Base-by-base conservation (phyloP, 1,140 invertebrate genomes). In the Pseudomyrmex concolor region DNA sequence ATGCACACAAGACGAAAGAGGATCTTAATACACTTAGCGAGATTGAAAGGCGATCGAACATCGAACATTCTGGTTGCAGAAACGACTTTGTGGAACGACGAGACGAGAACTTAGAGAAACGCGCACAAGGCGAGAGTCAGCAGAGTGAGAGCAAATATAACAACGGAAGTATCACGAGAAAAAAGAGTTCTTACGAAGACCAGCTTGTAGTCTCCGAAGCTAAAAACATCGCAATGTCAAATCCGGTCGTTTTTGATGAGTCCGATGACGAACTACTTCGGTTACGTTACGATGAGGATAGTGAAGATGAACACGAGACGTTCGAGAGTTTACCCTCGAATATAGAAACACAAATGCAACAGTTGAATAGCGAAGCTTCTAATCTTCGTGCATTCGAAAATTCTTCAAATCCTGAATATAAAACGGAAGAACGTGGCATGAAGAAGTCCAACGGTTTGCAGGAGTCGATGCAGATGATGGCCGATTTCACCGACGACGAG, bases 401-500 rank as follows among this genome's bases (percentile, higher is more conserved):
- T n/a, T n/a, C 5, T 60, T 64, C 10, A 48, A 66, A 57, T n/a
- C 48, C 12, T 45, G 22, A 2, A 54, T 10, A 9, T 13, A 2
- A 17, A 51, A 66, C 25, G 7, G 77, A 70, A n/a, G 57, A 12
- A 54, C 63, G 60, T 17, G 43, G 12, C 4, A 3, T 73, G 1
- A 80, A 84, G 54, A 89, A 87, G 83, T 66, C 78, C 0, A 71
- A 82, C 0, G 34, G 66, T 1, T 10, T 82, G 5, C 68, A 34
- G 13, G 66, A 83, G 9, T 54, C 66, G 0, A 2, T 25, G 5
- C 45, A 17, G 54, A 15, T 57, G 48, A 74, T 85, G 2, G 81
- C 85, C 43, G 91, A 92, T 17, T 93, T 94, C 10, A 94, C 93
- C 1, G 93, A 93, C 15, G 93, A 94, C 48, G 93, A 94, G 17